Base-by-base conservation (phyloP, 2,113 vertebrate genomes). In the Phrynosoma blainvillii region DNA sequence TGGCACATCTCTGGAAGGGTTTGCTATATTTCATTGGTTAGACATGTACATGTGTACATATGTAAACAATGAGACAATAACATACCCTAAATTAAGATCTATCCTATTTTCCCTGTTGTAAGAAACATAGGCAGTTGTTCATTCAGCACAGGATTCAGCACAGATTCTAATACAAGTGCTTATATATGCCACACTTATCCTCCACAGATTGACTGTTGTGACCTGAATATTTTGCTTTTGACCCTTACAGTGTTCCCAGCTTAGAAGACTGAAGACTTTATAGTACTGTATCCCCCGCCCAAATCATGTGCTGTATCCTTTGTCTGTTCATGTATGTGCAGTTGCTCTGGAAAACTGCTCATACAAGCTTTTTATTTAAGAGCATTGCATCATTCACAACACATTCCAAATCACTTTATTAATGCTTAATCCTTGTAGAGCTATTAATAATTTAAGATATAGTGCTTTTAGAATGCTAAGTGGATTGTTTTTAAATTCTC, bases 371-470 rank as follows among this genome's bases (percentile, higher is more conserved):
- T 27, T 62, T 82, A 36, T 52, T 70, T 71, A 83, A 83, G 66
- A 71, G 66, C 42, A 71, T n/a, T 52, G 66, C 65, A 70, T 79
- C 75, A 68, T 79, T 77, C 59, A 77, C 74, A 78, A 14, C 3
- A 25, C 62, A 25, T 21, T 79, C 59, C 66, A 27, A 85, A 85
- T 68, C 23, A n/a, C 62, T 56, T 77, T 77, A 66, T 78, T 66
- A 66, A 79, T 86, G 75, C 30, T 86, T 78, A 86, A 47, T 78
- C 62, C 40, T 68, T 79, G 30, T 79, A 32, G 30, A 79, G 20
- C 27, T 70, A 66, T 79, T 68, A 79, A 86, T 70, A 68, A 79
- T 86, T 70, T 79, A 79, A 86, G 73, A 56, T 73, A 52, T 25
- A 25, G 40, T 78, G 27, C 40, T 68, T 85, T 86, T 79, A 79